phyloP scores from a whole-genome alignment of 1,140 invertebrate species.

The Camponotus pennsylvanicus region DNA sequence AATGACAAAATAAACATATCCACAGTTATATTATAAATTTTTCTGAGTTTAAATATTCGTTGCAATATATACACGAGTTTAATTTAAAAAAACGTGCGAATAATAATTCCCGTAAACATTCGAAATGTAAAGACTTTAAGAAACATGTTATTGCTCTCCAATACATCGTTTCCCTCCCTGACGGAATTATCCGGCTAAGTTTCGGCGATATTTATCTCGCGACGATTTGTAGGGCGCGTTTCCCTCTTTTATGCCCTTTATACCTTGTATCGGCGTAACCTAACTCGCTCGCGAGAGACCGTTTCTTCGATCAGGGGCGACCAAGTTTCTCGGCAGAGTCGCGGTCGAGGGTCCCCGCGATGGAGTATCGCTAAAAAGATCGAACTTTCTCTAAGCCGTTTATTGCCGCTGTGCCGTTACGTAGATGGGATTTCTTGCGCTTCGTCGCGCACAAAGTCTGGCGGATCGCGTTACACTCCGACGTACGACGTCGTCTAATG shows the following conservation, averaged over 20 bases:
- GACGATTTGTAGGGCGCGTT: slow-evolving; percentile 34
- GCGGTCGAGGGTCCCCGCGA: slow-evolving; percentile 3
- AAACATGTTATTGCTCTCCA: slow-evolving; percentile 6
- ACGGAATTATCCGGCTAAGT: slow-evolving; percentile 39
- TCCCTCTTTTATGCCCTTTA: not conserved
- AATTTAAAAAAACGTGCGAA: not conserved
- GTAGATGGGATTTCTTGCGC: slow-evolving; percentile 21
- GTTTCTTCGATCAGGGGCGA: not conserved
- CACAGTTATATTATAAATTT: not conserved
- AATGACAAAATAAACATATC: not conserved
- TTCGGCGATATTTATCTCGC: slow-evolving; percentile 22
- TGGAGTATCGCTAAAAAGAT: slow-evolving; percentile 20
- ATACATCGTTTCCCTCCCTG: slow-evolving; percentile 27
- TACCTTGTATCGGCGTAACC: slow-evolving; percentile 27
- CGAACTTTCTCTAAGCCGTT: slow-evolving; percentile 57
- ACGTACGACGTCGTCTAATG: slow-evolving; percentile 28
- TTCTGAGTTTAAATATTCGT: not conserved
- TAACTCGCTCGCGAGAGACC: slow-evolving; percentile 10
- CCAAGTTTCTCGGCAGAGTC: slow-evolving; percentile 6
- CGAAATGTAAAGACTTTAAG: not conserved
- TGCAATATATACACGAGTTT: not conserved
- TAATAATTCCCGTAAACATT: too few species aligned
- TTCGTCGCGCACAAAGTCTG: slow-evolving; percentile 3
- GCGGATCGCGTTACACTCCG: slow-evolving; percentile 32
- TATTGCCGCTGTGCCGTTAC: slow-evolving; percentile 38